These are phyloP conservation scores for Phaethornis superciliosus DNA, from an alignment of 2,113 vertebrate genomes.

Conservation along the genomic window DNA sequence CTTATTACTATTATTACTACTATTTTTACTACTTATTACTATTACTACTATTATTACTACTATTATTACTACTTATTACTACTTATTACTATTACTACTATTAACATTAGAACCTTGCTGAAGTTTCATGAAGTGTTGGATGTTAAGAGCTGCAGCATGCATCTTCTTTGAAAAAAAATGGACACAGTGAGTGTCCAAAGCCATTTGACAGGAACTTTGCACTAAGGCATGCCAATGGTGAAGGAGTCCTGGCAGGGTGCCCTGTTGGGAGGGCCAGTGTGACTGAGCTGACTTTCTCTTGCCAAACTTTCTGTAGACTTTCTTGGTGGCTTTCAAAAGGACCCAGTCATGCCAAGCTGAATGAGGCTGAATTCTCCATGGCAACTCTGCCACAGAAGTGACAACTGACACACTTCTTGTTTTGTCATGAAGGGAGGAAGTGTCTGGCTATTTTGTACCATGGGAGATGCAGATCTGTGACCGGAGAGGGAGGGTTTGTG, in stretches of 20 bases:
- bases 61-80: no score
- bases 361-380: background rate
- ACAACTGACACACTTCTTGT: background rate
- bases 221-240: background rate
- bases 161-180: background rate
- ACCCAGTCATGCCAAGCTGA: background rate
- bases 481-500: background rate
- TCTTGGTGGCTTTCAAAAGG: background rate
- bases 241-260: background rate
- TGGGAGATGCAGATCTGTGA: background rate
- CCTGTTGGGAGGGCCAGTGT: background rate
- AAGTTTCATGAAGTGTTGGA: background rate
- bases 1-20: background rate
- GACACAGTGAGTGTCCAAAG: no score
- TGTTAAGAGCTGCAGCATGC: background rate
- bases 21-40: no score
- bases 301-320: background rate
- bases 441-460: background rate
- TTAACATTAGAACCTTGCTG: background rate
- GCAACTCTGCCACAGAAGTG: background rate
- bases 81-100: no score
- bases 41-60: no score
- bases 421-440: background rate
- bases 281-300: background rate
- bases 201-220: background rate